Evolutionary conservation across 2,888 invertebrate genomes (phyloP).

Genomic region (Entomobrya multifasciata): DNA sequence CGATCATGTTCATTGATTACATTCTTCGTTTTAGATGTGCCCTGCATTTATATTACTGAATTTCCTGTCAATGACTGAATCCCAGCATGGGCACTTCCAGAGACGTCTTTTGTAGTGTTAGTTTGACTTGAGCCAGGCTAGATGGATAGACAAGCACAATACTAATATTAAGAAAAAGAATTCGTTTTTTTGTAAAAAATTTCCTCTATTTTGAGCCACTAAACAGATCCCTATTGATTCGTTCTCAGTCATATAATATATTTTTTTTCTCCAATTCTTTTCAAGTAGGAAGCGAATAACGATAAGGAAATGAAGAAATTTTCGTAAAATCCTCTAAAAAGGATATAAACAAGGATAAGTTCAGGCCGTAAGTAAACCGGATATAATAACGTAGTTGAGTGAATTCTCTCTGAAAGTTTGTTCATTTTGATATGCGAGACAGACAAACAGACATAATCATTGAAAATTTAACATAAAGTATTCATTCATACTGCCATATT

Average conservation of each 20-base stretch:
- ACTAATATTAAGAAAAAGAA: not conserved
- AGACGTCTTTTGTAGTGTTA: not conserved
- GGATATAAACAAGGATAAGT: slow-evolving; percentile 31
- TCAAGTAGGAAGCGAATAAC: not conserved
- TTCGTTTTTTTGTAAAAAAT: not conserved
- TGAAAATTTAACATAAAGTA: too few species aligned
- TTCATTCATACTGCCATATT: too few species aligned
- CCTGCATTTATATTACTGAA: slow-evolving; percentile 50
- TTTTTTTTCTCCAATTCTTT: not conserved
- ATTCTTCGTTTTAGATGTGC: slow-evolving; percentile 36
- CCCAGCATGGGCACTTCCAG: not conserved
- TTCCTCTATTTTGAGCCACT: not conserved
- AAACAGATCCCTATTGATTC: slow-evolving; percentile 33
- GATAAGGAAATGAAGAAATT: slow-evolving; percentile 37
- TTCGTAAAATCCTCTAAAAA: slow-evolving; percentile 10
- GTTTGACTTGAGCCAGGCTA: not conserved
- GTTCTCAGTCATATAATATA: not conserved
- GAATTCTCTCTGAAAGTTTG: too few species aligned
- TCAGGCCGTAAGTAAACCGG: too few species aligned
- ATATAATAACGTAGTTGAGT: too few species aligned
- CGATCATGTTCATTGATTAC: slow-evolving; percentile 51
- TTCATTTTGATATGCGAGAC: too few species aligned
- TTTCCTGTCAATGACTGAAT: slow-evolving; percentile 41
- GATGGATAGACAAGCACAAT: not conserved
- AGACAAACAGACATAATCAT: too few species aligned